Base-by-base conservation (phyloP, 2,113 vertebrate genomes). In the Pygoscelis antarcticus region DNA sequence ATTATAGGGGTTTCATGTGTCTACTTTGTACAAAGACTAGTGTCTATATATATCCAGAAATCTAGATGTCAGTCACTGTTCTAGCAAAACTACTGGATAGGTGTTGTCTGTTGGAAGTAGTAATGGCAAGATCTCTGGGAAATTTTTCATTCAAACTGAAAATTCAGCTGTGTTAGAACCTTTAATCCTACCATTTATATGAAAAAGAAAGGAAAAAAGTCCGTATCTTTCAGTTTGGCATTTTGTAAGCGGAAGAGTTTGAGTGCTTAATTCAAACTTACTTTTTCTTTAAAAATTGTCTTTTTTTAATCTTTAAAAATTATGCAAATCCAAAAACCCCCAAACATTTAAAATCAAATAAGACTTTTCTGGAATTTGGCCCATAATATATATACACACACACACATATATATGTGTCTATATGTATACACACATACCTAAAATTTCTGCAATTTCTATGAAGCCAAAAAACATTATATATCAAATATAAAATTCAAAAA, bases 141-240 rank as follows among this genome's bases (percentile, higher is more conserved):
- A 81, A 51, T 62, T 62, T 86, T 94, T 83, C 12, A 34, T 70
- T 86, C 54, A 72, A 69, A 92, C 74, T 29, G 13, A 74, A 94
- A 93, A 90, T 77, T 77, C 62, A 76, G 4, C 17, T 71, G 7
- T 44, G 11, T 64, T 88, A 64, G 54, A 80, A 80, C 11, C 10
- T 71, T 76, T 85, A 92, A 64, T 46, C 22, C 19, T 87, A 26
- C 27, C 36, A 72, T 62, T 81, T 40, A 66, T 26, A 81, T 17
- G 10, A 86, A 82, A 89, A 66, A 77, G 22, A 36, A 26, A 58
- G 9, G 15, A 64, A 47, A 78, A 57, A 64, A 34, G 8, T 44
- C 34, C 4, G 0, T 54, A 32, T 4, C 9, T 74, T 83, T 69
- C 26, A 42, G 27, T 62, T 47, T 82, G 65, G 19, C 0, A 0